Percentiles rank a stretch among this genome's conserved stretches.
Conservation (phyloP, 1,140 invertebrate genomes). For the Drosophila orena region DNA sequence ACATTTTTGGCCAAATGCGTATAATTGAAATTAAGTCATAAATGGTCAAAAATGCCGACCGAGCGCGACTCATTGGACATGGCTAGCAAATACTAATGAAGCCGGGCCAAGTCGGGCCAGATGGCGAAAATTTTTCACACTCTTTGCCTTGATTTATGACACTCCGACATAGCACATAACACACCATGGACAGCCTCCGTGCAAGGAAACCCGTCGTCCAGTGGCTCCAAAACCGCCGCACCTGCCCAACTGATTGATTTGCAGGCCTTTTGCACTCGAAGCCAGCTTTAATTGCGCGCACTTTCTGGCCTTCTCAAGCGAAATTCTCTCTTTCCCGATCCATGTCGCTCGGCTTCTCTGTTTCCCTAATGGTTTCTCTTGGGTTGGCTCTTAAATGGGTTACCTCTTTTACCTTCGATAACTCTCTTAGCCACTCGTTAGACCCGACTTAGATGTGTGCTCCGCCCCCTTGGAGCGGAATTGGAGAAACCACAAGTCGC, state of each 20-base stretch:
- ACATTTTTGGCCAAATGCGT: conserved; percentile 77
- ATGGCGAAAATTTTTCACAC: conserved; percentile 75
- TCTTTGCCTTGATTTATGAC: conserved; percentile 75
- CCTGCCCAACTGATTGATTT: conserved; percentile 68
- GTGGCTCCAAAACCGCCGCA: conserved; percentile 63
- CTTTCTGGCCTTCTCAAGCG: conserved; percentile 23
- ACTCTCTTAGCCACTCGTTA: conserved; percentile 40
- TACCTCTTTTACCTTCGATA: background rate
- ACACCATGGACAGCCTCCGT: conserved; percentile 15
- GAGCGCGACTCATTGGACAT: conserved; percentile 55
- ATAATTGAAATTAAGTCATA: conserved; percentile 82
- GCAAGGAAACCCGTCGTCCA: conserved; percentile 70
- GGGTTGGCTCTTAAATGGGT: background rate
- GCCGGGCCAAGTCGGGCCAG: conserved; percentile 45
- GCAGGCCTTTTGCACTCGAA: conserved; percentile 12
- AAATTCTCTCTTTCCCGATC: conserved; percentile 6
- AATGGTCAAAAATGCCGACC: conserved; percentile 72
- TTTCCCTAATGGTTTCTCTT: conserved; percentile 7
- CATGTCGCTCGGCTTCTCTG: background rate
- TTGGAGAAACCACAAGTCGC: conserved; percentile 14
- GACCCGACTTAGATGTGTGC: conserved; percentile 41
- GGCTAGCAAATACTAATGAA: conserved; percentile 48
- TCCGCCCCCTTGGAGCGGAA: conserved; percentile 54
- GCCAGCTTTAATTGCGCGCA: conserved; percentile 36
- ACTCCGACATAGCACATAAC: conserved; percentile 32